Evolutionary conservation across 2,888 invertebrate species (phyloP), one percentile per base, ranked within the genome.

Genomic region (Gymnocheta viridis): DNA sequence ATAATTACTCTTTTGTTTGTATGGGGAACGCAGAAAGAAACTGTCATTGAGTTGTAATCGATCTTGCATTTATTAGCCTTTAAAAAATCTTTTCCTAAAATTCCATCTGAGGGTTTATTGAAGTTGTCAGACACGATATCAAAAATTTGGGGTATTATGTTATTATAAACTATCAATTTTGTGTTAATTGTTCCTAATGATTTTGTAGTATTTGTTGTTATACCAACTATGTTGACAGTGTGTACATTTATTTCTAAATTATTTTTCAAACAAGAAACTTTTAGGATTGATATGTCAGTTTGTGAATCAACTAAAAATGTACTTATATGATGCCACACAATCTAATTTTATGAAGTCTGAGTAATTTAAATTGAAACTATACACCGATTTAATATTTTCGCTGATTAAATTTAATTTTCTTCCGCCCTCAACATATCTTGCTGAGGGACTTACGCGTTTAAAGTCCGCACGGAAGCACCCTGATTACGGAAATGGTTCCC

Each of bases 401-500:
- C 4, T 19, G 1, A 9, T 1, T n/a, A 32, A 19, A 19, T 58
- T 58, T 10, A 12, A 19, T 4, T 29, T 56, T 56, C 5, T 14
- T 66, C 47, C 17, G 29, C 47, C 47, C 47, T n/a, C 67, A 27
- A 64, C 72, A 64, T 14, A 17, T 41, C 41, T 35, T 66, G 66
- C 66, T 80, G 80, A 80, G 80, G 64, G 79, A 32, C 54, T 38
- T 79, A 44, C 35, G 35, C n/a, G 72, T 79, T 79, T 70, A 72
- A 72, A 70, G 79, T 41, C 0, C 44, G 35, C 6, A 79, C 69
- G 1, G 38, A 47, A 32, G 51, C 56, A 2, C 29, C 17, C 9
- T 56, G 29, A 10, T 3, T 17, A 10, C 29, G 29, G 14, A 56
- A 29, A 32, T 32, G 17, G 9, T 9, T 17, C 17, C 9, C 29